Evolutionary conservation across 30 jellyfish, hydroid and myxozoan species (phyloP), one percentile per base, ranked within the genome.

Genomic region (Haliclystus octoradiatus): DNA sequence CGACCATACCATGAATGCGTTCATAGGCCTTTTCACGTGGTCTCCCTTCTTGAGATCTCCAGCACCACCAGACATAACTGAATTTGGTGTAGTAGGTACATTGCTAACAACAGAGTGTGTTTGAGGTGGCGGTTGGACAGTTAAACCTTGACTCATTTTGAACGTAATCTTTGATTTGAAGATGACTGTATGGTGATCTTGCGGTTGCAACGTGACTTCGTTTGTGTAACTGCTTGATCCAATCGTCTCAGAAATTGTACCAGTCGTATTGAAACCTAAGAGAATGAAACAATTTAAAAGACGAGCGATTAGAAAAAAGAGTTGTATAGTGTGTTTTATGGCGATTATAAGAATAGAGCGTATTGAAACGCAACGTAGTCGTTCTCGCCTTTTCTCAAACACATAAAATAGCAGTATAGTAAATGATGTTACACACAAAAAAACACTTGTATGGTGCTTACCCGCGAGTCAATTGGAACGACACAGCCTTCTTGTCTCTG

Each of bases 1-100:
- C 28, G 96, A 83, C 99, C 99, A 92, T 2, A 92, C 99, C 99
- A 92, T 92, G 61, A 92, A 92, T 0, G 99, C 99, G 75, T 92
- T 92, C 99, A 92, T 92, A 7, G 99, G 99, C 32, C 99, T 86
- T 66, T 92, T 92, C 4, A 92, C 95, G 51, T 92, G 99, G 15
- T 84, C 96, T 30, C 81, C 87, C 62, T 85, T 85, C 63, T 53
- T 71, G 29, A 61, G 67, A 46, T 69, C 67, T 32, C 52, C 73
- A 26, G 73, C 85, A 24, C 62, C 57, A 40, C 57, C 57, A 40
- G 9, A 5, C n/a, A n/a, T n/a, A 40, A 9, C 40, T n/a, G 69
- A 14, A 25, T 26, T 27, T 9, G 23, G 30, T 24, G 25, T 2
- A 23, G 28, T n/a, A 25, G 5, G 7, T 28, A 47, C 72, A 33